Evolutionary conservation across 2,797 vertebrate species (phyloP).

Genomic region (Euphonia xanthogaster): DNA sequence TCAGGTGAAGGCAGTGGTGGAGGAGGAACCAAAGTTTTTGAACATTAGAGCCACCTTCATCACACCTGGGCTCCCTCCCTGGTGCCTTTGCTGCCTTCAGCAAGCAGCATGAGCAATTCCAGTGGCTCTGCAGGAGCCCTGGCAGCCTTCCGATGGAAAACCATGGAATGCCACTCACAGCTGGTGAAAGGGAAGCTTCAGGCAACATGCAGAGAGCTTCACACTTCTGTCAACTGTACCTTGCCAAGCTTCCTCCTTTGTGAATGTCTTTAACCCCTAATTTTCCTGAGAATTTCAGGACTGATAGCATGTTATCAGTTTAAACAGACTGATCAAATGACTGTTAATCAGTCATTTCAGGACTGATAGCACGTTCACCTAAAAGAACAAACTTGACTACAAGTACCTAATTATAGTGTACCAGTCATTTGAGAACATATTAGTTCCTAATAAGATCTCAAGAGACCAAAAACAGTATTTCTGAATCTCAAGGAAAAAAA

Average conservation of each 20-base stretch:
- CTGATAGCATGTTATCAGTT: fast-evolving
- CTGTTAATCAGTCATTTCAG: not conserved
- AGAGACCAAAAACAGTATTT: not conserved
- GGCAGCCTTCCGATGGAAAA: fast-evolving
- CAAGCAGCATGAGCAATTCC: fast-evolving
- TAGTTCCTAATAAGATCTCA: not conserved
- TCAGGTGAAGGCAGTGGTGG: not conserved
- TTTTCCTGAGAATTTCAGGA: not conserved
- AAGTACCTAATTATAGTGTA: not conserved
- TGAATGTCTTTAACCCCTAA: fast-evolving
- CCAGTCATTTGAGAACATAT: not conserved
- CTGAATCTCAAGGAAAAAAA: not conserved
- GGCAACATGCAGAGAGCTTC: not conserved
- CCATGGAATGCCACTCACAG: not conserved
- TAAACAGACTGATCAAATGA: too few species aligned
- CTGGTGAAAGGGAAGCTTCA: not conserved
- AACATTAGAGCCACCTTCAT: not conserved
- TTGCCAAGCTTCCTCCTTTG: not conserved
- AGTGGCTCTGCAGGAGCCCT: fast-evolving
- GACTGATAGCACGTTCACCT: fast-evolving
- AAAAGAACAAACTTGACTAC: not conserved
- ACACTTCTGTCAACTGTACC: not conserved
- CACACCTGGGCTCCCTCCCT: not conserved
- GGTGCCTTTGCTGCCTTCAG: not conserved
- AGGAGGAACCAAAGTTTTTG: not conserved